A percentile compares a stretch with the other conserved stretches of the same genome.
Evolutionary conservation across 2,888 invertebrate genomes (phyloP).

Genomic region (Odontothrips loti): DNA sequence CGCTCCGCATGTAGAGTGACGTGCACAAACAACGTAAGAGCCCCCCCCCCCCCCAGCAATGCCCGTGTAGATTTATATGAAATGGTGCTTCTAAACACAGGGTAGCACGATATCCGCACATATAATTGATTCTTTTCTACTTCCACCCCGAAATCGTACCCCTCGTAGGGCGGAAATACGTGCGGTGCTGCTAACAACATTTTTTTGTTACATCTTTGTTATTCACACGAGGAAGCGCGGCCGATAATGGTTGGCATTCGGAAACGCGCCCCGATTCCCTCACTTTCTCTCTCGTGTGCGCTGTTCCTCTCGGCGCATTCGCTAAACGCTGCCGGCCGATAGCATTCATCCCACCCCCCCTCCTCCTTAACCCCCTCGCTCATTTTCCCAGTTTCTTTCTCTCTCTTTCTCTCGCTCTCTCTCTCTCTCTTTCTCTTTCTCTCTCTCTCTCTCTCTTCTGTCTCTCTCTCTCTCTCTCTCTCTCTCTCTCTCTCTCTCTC

Average conservation of each 20-base stretch:
- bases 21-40: too few species aligned
- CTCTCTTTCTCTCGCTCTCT: conserved; percentile 28
- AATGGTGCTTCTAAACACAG: background rate
- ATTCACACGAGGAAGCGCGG: too few species aligned
- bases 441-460: background rate
- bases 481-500: conserved; percentile 20
- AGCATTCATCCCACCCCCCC: background rate
- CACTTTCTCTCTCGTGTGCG: conserved; percentile 31
- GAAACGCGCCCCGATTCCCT: conserved; percentile 10
- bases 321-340: too few species aligned
- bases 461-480: conserved; percentile 27
- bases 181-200: too few species aligned
- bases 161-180: too few species aligned
- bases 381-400: background rate
- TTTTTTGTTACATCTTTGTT: too few species aligned
- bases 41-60: background rate
- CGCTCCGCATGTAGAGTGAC: too few species aligned
- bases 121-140: too few species aligned
- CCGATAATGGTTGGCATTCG: too few species aligned
- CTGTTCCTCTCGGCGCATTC: conserved; percentile 30
- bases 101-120: too few species aligned
- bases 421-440: conserved; percentile 27
- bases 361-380: background rate
- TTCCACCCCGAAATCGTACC: too few species aligned
- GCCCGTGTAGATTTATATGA: too few species aligned